Conservation (phyloP, 2,888 invertebrate species). For the Allolobophora icterica region DNA sequence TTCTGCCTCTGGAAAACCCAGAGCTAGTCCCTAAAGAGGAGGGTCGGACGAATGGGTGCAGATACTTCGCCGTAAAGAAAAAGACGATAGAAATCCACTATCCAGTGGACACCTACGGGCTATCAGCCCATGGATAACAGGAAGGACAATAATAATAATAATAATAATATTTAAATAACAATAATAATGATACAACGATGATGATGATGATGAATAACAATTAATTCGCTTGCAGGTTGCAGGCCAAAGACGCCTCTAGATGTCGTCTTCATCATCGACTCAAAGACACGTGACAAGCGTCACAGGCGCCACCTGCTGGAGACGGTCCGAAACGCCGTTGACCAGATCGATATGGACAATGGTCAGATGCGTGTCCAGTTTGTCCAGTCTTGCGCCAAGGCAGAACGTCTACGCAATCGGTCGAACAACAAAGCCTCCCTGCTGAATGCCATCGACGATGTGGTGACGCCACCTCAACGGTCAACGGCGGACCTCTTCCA, state of each 20-base stretch:
- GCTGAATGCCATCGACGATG: not conserved
- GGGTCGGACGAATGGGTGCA: too few species aligned
- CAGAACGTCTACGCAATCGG: not conserved
- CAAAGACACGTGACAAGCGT: not conserved
- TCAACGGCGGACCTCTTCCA: slow-evolving; percentile 40
- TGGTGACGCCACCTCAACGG: not conserved
- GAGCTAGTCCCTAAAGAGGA: too few species aligned
- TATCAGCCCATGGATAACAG: too few species aligned
- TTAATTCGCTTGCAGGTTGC: not conserved
- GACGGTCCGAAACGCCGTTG: not conserved
- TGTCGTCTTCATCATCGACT: slow-evolving; percentile 9
- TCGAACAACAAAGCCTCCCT: not conserved
- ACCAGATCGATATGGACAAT: not conserved
- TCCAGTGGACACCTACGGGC: too few species aligned
- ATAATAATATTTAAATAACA: too few species aligned
- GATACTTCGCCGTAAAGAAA: too few species aligned
- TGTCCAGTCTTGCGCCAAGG: not conserved
- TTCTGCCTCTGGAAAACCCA: too few species aligned
- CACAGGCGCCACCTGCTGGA: not conserved
- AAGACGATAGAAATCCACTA: too few species aligned
- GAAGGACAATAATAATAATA: too few species aligned
- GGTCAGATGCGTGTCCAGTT: slow-evolving; percentile 28
- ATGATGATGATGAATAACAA: too few species aligned
- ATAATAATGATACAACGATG: too few species aligned
- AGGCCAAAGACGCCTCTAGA: not conserved